Conservation (phyloP, 2,113 vertebrate genomes). For the Aldabrachelys gigantea region DNA sequence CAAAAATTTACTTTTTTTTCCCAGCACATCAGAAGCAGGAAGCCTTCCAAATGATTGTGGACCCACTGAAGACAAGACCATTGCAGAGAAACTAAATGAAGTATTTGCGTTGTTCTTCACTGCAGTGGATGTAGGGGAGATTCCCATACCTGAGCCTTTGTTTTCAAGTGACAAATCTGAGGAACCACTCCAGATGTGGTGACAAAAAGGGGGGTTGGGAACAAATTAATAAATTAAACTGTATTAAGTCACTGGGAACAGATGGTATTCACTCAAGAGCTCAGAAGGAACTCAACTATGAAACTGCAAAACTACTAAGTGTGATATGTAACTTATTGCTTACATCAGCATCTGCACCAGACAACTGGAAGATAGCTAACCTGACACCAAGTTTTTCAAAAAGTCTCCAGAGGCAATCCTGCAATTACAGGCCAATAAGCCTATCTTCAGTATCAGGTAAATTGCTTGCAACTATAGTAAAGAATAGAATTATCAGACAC, state of each 20-base stretch:
- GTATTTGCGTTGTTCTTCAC: neutral
- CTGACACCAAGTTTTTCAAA: neutral
- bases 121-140: neutral
- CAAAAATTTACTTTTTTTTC: neutral
- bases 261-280: neutral
- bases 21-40: neutral
- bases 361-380: neutral
- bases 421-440: neutral
- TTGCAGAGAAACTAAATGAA: neutral
- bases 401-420: neutral
- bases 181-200: neutral
- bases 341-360: neutral
- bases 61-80: neutral
- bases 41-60: neutral
- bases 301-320: neutral
- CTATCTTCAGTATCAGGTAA: neutral
- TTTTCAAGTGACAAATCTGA: neutral
- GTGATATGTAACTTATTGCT: neutral
- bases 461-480: neutral
- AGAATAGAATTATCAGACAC: neutral
- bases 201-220: neutral
- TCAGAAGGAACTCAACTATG: neutral
- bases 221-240: neutral
- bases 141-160: neutral
- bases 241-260: neutral